A percentile compares a stretch with the other conserved stretches of the same genome.
Conservation (phyloP, 1,140 invertebrate species). For the Papilio polyxenes region DNA sequence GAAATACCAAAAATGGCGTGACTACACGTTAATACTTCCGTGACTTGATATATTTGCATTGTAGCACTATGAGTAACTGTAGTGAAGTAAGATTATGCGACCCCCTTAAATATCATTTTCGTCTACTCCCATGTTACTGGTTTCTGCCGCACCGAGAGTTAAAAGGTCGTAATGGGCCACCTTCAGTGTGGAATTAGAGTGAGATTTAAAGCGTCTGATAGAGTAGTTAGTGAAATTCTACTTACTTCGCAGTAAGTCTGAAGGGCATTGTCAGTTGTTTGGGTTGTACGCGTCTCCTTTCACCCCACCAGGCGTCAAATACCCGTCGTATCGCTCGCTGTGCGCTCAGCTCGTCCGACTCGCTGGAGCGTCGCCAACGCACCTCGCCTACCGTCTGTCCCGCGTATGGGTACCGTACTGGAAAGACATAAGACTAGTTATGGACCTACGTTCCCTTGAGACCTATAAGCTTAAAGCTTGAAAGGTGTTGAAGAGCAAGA, state of each 20-base stretch:
- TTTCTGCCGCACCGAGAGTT: too few relatives aligned
- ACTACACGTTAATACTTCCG: too few relatives aligned
- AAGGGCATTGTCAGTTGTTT: slow-evolving; percentile 62
- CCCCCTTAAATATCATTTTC: too few relatives aligned
- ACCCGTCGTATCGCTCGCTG: slow-evolving; percentile 59
- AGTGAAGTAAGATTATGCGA: too few relatives aligned
- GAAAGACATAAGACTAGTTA: slow-evolving; percentile 16
- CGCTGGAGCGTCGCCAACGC: slow-evolving; percentile 58
- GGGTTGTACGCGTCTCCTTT: slow-evolving; percentile 55
- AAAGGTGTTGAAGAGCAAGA: background rate
- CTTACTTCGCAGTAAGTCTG: slow-evolving; percentile 55
- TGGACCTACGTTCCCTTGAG: background rate
- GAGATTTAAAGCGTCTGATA: background rate
- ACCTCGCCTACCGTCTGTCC: slow-evolving; percentile 74
- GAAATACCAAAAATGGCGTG: background rate
- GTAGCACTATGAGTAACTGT: too few relatives aligned
- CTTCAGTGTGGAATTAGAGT: too few relatives aligned
- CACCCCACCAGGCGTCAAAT: slow-evolving; percentile 73
- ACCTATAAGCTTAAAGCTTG: background rate
- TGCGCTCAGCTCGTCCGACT: slow-evolving; percentile 53
- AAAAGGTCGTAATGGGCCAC: too few relatives aligned
- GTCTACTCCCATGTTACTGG: too few relatives aligned
- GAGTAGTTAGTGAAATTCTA: background rate
- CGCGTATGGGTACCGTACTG: slow-evolving; percentile 70
- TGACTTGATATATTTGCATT: too few relatives aligned